Evolutionary conservation across 2,113 vertebrate species (phyloP).

Genomic region (Circaetus gallicus): DNA sequence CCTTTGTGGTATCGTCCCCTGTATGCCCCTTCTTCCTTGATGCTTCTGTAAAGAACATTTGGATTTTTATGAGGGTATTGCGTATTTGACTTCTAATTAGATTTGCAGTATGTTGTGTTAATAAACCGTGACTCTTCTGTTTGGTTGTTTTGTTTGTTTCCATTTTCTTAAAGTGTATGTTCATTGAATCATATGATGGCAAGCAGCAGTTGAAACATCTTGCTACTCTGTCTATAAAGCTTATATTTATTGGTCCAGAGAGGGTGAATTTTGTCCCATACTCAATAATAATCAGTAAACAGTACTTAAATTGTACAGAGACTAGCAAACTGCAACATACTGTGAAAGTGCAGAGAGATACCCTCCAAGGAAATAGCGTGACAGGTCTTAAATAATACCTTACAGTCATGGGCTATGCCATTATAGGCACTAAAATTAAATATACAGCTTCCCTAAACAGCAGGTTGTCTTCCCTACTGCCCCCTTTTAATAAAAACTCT

Average conservation of each 20-base stretch:
- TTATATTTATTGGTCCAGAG: neutral
- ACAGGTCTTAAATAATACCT: constrained; percentile 30
- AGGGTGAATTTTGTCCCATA: constrained; percentile 2
- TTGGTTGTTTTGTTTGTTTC: neutral
- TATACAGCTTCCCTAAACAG: constrained; percentile 29
- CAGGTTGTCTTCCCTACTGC: constrained; percentile 21
- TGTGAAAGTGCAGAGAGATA: constrained; percentile 16
- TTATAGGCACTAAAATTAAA: constrained; percentile 33
- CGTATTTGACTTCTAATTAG: constrained; percentile 80
- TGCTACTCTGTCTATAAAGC: neutral
- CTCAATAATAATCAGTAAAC: constrained; percentile 48
- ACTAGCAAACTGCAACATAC: neutral
- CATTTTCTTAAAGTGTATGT: neutral
- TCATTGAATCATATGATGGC: neutral
- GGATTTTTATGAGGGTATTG: constrained; percentile 75
- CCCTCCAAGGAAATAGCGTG: constrained; percentile 14
- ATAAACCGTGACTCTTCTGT: constrained; percentile 29
- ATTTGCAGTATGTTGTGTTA: constrained; percentile 68
- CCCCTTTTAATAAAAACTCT: constrained; percentile 37
- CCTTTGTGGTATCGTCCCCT: constrained; percentile 65
- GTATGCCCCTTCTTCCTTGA: constrained; percentile 72
- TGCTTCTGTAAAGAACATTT: constrained; percentile 78
- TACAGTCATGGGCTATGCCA: constrained; percentile 4
- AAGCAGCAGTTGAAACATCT: neutral
- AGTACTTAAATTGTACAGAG: constrained; percentile 22